These are phyloP conservation scores for Chrysodeixis includens DNA, from an alignment of 2,888 invertebrate species.

Conservation along the genomic window DNA sequence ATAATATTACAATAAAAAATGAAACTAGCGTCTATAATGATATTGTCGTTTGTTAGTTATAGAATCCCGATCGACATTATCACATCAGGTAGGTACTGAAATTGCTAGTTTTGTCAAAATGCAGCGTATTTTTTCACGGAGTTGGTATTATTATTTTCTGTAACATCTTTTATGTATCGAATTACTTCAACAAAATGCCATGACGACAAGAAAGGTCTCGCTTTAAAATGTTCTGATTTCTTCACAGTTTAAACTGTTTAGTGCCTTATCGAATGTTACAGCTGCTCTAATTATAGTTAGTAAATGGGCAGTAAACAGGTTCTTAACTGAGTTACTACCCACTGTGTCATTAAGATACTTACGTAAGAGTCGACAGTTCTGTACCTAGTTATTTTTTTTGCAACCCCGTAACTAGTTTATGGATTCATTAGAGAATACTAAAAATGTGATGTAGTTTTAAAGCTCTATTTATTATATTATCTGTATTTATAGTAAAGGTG, in stretches of 20 bases:
- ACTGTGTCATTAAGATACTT: conserved; percentile 1
- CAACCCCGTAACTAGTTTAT: background rate
- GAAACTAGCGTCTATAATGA: background rate
- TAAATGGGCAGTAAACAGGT: conserved; percentile 4
- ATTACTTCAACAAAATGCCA: too few relatives aligned
- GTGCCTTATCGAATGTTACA: conserved; percentile 2
- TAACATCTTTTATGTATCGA: too few relatives aligned
- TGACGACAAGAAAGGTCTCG: background rate
- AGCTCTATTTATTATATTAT: too few relatives aligned
- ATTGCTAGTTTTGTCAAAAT: too few relatives aligned
- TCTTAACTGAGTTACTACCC: conserved; percentile 1
- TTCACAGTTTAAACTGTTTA: conserved; percentile 1
- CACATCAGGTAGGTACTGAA: too few relatives aligned
- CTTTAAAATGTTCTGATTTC: conserved; percentile 1
- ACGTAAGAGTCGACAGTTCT: background rate
- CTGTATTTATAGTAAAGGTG: too few relatives aligned
- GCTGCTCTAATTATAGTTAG: conserved; percentile 4
- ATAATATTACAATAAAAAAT: background rate
- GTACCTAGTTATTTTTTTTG: background rate
- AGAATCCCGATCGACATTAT: too few relatives aligned
- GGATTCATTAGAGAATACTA: background rate
- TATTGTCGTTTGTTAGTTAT: too few relatives aligned
- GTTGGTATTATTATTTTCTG: too few relatives aligned
- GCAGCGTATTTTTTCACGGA: too few relatives aligned
- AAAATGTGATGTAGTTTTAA: background rate